A percentile compares a stretch with the other conserved stretches of the same genome.
These are phyloP conservation scores for Metopolophium dirhodum DNA, from an alignment of 1,140 invertebrate genomes.

Conservation along the genomic window DNA sequence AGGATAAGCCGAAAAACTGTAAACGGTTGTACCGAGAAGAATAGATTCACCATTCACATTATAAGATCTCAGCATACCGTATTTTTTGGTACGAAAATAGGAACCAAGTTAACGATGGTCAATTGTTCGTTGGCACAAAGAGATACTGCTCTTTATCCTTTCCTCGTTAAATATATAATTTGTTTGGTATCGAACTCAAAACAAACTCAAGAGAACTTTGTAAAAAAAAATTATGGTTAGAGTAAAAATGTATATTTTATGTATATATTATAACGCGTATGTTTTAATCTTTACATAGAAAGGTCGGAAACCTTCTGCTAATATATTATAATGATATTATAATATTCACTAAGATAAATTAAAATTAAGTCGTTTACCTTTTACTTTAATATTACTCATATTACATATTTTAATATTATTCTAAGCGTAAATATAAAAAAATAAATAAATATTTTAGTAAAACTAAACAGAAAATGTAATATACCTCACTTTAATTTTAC, in stretches of 20 bases:
- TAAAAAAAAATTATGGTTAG: not conserved
- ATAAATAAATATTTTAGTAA: not conserved
- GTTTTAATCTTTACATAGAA: not conserved
- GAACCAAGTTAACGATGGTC: not conserved
- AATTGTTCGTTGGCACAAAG: not conserved
- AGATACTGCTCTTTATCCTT: not conserved
- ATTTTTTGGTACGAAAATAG: not conserved
- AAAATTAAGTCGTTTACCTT: not conserved
- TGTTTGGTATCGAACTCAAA: not conserved
- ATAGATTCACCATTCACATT: constrained; percentile 26
- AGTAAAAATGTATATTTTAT: not conserved
- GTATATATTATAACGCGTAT: no score
- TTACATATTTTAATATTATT: not conserved
- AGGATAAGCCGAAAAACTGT: not conserved
- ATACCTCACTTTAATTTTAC: not conserved
- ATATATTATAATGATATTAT: not conserved
- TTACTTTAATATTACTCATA: not conserved
- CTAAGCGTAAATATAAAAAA: not conserved
- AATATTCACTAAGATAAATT: not conserved
- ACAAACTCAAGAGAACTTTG: not conserved
- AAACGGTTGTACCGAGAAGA: not conserved
- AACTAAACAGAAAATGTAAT: not conserved
- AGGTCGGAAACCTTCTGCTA: not conserved
- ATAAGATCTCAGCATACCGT: constrained; percentile 7
- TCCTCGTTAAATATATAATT: not conserved